Base-by-base conservation (phyloP, 2,113 vertebrate species). In the Phainopepla nitens region DNA sequence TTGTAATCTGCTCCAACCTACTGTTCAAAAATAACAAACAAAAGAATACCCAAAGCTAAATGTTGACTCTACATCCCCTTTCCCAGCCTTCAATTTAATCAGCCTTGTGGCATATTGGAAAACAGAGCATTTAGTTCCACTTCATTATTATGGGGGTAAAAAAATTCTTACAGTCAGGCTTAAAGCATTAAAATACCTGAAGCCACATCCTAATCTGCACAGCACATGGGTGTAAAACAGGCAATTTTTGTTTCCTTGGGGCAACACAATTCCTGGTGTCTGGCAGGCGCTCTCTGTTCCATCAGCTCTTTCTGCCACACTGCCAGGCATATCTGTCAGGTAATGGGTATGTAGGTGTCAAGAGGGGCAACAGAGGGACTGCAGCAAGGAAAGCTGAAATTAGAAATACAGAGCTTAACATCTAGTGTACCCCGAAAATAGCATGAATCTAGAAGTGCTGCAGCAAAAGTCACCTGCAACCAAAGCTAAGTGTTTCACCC, bases 31-130 rank as follows among this genome's bases (percentile, higher is more conserved):
- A 71, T 51, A 90, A 70, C 76, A 90, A 88, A 88, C 86, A 92
- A 86, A 95, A 81, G 88, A 86, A 93, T 72, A 93, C 76, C 91
- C 65, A 81, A 93, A 96, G 94, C 93, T 94, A 62, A 92, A 94
- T 89, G 86, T 93, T 93, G 61, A 66, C 64, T 92, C 60, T 93
- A 90, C 68, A 33, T n/a, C 51, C 53, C 71, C 24, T 61, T 88
- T 94, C 45, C 76, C 85, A 93, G 79, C 31, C 35, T 66, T 33
- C 79, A 73, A 49, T 77, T 96, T 90, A 88, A 96, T 93, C 95
- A 95, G 84, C 93, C 89, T 91, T 33, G 39, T 68, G 79, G 93
- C 93, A 87, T 19, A 91, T 11, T 90, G 78, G 87, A 86, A 95
- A 91, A 82, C 25, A 69, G 78, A 95, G 57, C 28, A 64, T 95